phyloP scores from a whole-genome alignment of 23 tunicate genomes.

The Botrylloides violaceus region DNA sequence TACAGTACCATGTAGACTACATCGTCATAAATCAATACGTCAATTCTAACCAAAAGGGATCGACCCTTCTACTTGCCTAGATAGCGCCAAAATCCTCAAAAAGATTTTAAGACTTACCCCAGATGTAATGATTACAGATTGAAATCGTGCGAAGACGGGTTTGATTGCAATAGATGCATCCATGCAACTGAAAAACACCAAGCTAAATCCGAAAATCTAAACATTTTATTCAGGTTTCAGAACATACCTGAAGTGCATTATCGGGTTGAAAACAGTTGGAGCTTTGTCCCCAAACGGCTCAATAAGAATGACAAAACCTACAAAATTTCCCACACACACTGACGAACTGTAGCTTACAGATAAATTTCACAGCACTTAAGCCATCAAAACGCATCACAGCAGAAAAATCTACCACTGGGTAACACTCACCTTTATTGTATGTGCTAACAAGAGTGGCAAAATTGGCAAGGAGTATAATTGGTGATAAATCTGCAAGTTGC shows the following conservation, averaged over 20 bases:
- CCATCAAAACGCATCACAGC: too few relatives aligned
- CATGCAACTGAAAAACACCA: conserved; percentile 59
- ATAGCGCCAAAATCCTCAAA: too few relatives aligned
- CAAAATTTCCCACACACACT: too few relatives aligned
- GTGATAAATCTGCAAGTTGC: conserved; percentile 55
- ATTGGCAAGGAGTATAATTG: conserved; percentile 49
- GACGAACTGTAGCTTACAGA: too few relatives aligned
- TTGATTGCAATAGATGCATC: conserved; percentile 94
- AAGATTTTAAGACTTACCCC: conserved; percentile 39
- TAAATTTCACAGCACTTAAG: too few relatives aligned
- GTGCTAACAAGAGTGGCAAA: conserved; percentile 97
- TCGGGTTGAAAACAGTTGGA: conserved; percentile 83
- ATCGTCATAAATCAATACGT: too few relatives aligned
- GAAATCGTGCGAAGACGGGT: conserved; percentile 90
- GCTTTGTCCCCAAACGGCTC: conserved; percentile 87
- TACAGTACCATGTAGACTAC: too few relatives aligned
- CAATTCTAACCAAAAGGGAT: too few relatives aligned
- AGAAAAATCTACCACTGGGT: too few relatives aligned
- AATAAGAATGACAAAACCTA: conserved; percentile 77
- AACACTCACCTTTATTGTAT: conserved; percentile 71
- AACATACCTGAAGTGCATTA: conserved; percentile 71
- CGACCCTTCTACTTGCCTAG: too few relatives aligned
- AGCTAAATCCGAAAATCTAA: too few relatives aligned
- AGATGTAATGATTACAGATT: conserved; percentile 90
- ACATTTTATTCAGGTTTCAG: too few relatives aligned